Conservation (phyloP, 2,797 vertebrate species). For the Manis pentadactyla region DNA sequence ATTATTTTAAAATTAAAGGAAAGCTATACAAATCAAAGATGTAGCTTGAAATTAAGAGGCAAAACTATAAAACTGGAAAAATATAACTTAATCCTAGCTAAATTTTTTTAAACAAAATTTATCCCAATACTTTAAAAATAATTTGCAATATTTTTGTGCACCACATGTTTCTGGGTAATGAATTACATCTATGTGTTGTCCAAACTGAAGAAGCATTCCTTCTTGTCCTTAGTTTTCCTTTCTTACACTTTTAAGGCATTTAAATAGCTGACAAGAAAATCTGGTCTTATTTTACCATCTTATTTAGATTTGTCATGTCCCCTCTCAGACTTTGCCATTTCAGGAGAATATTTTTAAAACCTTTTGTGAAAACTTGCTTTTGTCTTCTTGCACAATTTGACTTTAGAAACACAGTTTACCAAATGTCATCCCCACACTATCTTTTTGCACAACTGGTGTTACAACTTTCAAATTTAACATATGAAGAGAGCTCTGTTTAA, state of each 20-base stretch:
- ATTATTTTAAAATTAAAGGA: not conserved
- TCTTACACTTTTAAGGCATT: not conserved
- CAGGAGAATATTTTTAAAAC: not conserved
- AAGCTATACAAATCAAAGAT: not conserved
- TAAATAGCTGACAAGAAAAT: not conserved
- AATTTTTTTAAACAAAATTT: not conserved
- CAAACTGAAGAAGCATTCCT: not conserved
- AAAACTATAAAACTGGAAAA: not conserved
- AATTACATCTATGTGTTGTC: not conserved
- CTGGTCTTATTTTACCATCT: not conserved
- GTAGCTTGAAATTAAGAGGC: not conserved
- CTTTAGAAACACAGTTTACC: not conserved
- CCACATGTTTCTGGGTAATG: not conserved
- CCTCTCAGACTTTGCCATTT: not conserved
- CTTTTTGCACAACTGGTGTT: not conserved
- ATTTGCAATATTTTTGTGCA: not conserved
- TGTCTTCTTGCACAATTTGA: not conserved
- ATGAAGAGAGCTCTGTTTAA: not conserved
- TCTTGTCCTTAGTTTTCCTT: not conserved
- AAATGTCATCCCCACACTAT: not conserved
- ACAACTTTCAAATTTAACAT: not conserved
- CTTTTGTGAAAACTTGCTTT: not conserved
- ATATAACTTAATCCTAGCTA: not conserved
- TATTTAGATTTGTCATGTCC: not conserved
- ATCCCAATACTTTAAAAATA: not conserved